A percentile compares a stretch with the other conserved stretches of the same genome.
Evolutionary conservation across 1,140 invertebrate species (phyloP).

Genomic region (Rhysida immarginata): DNA sequence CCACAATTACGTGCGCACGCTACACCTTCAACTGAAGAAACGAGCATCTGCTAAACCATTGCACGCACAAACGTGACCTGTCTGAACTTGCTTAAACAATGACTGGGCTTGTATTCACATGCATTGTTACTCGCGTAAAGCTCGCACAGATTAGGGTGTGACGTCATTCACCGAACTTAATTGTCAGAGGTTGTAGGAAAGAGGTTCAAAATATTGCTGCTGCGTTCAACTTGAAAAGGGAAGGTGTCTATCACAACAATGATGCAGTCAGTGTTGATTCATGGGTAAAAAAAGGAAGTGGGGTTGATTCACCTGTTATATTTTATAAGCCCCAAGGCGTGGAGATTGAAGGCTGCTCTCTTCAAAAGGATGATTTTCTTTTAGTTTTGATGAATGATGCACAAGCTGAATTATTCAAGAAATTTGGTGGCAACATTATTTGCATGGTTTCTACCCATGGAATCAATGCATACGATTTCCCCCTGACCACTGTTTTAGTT

Average conservation of each 20-base stretch:
- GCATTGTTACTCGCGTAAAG: too few relatives aligned
- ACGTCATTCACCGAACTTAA: too few relatives aligned
- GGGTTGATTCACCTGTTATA: background rate
- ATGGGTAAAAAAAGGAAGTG: too few relatives aligned
- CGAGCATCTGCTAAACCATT: too few relatives aligned
- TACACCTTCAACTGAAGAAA: too few relatives aligned
- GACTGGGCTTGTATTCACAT: too few relatives aligned
- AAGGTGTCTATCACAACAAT: too few relatives aligned
- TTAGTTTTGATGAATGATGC: background rate
- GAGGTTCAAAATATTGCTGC: background rate
- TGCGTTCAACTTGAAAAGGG: background rate
- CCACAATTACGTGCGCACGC: too few relatives aligned
- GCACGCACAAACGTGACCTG: background rate
- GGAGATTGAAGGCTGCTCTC: background rate
- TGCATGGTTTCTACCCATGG: background rate
- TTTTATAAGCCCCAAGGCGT: background rate
- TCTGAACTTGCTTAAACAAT: too few relatives aligned
- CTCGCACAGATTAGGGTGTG: too few relatives aligned
- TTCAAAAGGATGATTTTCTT: background rate
- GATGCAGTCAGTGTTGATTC: too few relatives aligned
- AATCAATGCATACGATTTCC: background rate
- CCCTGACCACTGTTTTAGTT: background rate
- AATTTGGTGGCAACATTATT: background rate
- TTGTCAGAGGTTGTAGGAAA: too few relatives aligned
- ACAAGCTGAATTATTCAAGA: background rate